Evolutionary conservation across 2,888 invertebrate species (phyloP).

Genomic region (Scaptomyza tumidula): DNA sequence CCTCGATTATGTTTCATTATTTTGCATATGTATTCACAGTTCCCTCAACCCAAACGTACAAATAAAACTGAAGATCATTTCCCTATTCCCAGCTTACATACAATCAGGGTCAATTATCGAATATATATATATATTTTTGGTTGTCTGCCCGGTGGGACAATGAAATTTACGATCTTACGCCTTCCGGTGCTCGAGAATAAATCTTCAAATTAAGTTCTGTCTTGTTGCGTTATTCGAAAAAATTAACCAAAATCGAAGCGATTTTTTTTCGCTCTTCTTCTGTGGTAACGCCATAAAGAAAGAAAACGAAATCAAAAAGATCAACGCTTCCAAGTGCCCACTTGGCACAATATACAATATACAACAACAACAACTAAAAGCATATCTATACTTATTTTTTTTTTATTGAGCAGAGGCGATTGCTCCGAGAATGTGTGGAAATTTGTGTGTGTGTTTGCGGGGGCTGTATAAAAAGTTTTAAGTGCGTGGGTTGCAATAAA

Average conservation of each 20-base stretch:
- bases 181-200: conserved; percentile 76
- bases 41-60: conserved; percentile 49
- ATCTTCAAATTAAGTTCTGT: conserved; percentile 72
- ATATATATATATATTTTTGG: conserved; percentile 16
- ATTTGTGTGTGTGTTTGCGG: conserved; percentile 15
- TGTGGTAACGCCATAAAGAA: conserved; percentile 51
- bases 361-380: conserved; percentile 26
- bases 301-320: conserved; percentile 67
- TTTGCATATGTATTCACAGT: conserved; percentile 35
- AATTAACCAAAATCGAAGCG: conserved; percentile 75
- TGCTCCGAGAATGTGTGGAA: conserved; percentile 12
- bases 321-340: conserved; percentile 77
- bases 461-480: conserved; percentile 44
- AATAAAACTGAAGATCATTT: conserved; percentile 58
- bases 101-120: conserved; percentile 76
- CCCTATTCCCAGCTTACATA: conserved; percentile 13
- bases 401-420: conserved; percentile 43
- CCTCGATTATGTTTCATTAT: conserved; percentile 14
- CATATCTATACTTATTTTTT: conserved; percentile 50
- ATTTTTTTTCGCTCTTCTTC: conserved; percentile 36
- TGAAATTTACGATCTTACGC: conserved; percentile 59
- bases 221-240: conserved; percentile 56
- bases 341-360: conserved; percentile 74
- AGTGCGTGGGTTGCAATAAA: conserved; percentile 11
- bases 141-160: conserved; percentile 59